phyloP scores from a whole-genome alignment of 2,888 invertebrate genomes.

The Baccha elongata region DNA sequence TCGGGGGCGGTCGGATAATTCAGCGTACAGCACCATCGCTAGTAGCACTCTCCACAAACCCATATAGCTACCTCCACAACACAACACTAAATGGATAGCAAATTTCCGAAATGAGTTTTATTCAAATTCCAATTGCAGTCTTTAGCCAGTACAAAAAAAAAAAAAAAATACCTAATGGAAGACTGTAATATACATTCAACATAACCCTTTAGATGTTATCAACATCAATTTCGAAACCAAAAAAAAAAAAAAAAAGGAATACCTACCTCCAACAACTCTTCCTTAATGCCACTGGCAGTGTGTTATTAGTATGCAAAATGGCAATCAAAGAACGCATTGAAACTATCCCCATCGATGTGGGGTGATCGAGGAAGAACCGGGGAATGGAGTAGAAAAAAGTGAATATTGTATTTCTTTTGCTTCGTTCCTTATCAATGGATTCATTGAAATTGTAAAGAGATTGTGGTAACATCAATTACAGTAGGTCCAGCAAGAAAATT shows the following conservation, averaged over 20 bases:
- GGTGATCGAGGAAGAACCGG: not conserved
- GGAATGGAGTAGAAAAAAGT: constrained; percentile 1
- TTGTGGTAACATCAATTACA: constrained; percentile 19
- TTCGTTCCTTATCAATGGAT: constrained; percentile 37
- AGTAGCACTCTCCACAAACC: not conserved
- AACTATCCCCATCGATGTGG: constrained; percentile 36
- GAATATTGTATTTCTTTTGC: constrained; percentile 27
- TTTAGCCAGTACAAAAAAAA: constrained; percentile 15
- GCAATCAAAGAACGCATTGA: constrained; percentile 71
- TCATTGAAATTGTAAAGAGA: constrained; percentile 48
- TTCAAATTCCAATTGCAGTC: constrained; percentile 69
- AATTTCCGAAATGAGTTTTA: constrained; percentile 68
- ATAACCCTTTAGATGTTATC: constrained; percentile 70
- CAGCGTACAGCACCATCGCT: constrained; percentile 6
- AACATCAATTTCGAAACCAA: constrained; percentile 54
- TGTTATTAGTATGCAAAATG: constrained; percentile 72
- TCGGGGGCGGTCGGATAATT: constrained; percentile 1
- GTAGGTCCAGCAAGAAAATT: not conserved
- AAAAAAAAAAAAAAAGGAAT: constrained; percentile 18
- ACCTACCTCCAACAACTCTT: constrained; percentile 15
- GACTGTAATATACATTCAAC: constrained; percentile 41
- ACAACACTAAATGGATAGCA: constrained; percentile 32
- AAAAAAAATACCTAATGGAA: constrained; percentile 11
- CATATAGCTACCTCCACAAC: not conserved
- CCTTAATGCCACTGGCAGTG: constrained; percentile 50